Evolutionary conservation across 2,113 vertebrate genomes (phyloP).

Genomic region (Tichodroma muraria): DNA sequence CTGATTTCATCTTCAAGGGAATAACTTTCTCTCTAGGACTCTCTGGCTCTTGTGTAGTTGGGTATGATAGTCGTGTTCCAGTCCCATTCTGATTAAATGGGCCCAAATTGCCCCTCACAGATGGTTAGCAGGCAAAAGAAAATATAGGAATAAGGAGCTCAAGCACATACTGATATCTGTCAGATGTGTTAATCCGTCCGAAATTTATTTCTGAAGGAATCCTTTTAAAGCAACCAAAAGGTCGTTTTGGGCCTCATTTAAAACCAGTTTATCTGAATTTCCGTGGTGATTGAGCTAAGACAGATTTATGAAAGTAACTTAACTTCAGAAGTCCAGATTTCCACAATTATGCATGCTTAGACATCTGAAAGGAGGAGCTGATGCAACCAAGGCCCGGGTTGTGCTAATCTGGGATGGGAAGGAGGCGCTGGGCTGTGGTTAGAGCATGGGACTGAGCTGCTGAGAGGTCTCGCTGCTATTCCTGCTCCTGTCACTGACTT

Average conservation of each 20-base stretch:
- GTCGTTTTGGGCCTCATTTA: neutral
- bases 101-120: neutral
- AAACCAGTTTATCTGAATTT: neutral
- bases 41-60: neutral
- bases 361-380: neutral
- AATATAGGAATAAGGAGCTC: neutral
- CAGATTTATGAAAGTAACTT: neutral
- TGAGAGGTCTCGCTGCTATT: slow-evolving; percentile 35
- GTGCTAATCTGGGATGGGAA: slow-evolving; percentile 24
- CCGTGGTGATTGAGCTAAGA: neutral
- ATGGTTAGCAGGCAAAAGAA: neutral
- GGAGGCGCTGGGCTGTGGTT: slow-evolving; percentile 39
- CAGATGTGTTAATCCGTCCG: neutral
- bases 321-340: neutral
- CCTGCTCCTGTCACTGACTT: slow-evolving; percentile 36
- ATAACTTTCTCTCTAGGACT: neutral
- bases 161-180: neutral
- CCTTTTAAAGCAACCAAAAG: neutral
- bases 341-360: neutral
- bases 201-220: neutral
- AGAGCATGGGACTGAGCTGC: slow-evolving; percentile 50
- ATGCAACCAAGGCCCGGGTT: slow-evolving; percentile 23
- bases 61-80: neutral
- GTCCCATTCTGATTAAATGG: neutral
- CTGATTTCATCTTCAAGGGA: neutral